These are phyloP conservation scores for Drusus annulatus DNA, from an alignment of 1,140 invertebrate genomes.

Conservation along the genomic window DNA sequence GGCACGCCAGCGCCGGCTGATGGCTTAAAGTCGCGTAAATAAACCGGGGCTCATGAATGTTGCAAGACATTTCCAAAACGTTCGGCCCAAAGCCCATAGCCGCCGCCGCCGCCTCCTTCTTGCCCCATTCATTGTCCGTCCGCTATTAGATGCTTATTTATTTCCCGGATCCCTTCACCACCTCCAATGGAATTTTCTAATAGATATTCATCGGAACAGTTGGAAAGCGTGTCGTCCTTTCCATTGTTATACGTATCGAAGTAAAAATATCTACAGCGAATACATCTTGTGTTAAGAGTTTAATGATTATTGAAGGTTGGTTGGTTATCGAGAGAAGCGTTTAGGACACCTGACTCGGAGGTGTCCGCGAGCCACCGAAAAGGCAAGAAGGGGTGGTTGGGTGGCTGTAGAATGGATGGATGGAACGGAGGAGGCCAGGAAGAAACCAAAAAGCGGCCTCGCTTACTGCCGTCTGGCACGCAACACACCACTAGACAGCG, in stretches of 20 bases:
- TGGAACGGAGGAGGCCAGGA: slow-evolving; percentile 41
- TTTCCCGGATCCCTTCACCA: background rate
- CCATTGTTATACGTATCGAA: no score
- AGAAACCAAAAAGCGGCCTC: slow-evolving; percentile 45
- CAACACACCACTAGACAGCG: background rate
- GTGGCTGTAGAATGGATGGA: background rate
- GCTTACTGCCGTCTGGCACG: slow-evolving; percentile 42
- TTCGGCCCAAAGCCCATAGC: background rate
- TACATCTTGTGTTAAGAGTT: no score
- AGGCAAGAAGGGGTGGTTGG: background rate
- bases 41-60: slow-evolving; percentile 5
- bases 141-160: background rate
- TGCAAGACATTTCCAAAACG: slow-evolving; percentile 16
- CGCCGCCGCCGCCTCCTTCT: background rate
- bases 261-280: no score
- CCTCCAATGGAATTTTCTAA: no score
- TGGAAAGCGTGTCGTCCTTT: no score
- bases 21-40: slow-evolving; percentile 28
- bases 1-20: slow-evolving; percentile 31
- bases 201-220: no score
- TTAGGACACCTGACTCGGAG: background rate
- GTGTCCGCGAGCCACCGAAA: background rate
- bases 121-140: background rate
- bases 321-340: background rate
- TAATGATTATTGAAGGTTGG: no score